Evolutionary conservation across 2,888 invertebrate genomes (phyloP).

Genomic region (Hipparchia semele): DNA sequence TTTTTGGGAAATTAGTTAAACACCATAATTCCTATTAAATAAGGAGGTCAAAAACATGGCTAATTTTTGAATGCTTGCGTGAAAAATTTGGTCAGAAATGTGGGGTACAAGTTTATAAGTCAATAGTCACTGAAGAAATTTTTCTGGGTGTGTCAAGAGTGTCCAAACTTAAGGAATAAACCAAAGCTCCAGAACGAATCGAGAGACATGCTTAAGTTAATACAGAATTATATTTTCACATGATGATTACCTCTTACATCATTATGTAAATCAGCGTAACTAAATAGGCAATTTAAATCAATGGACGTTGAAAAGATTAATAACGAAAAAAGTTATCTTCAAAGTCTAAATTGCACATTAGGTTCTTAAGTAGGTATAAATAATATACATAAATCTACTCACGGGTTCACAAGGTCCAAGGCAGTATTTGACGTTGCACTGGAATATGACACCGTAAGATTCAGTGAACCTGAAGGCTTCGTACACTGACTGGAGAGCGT

Average conservation of each 20-base stretch:
- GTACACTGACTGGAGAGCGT: constrained; percentile 94
- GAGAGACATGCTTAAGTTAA: not conserved
- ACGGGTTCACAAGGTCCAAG: constrained; percentile 97
- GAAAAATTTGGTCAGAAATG: too few relatives aligned
- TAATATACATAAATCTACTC: constrained; percentile 58
- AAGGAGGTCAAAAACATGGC: not conserved
- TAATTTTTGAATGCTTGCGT: too few relatives aligned
- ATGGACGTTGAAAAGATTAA: not conserved
- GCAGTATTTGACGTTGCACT: constrained; percentile 98
- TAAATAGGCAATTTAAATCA: constrained; percentile 13
- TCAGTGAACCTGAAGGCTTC: constrained; percentile 98
- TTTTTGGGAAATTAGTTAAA: too few relatives aligned
- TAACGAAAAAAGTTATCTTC: not conserved
- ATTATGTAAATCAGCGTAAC: constrained; percentile 7
- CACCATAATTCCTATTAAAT: too few relatives aligned
- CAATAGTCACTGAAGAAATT: not conserved
- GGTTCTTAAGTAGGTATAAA: not conserved
- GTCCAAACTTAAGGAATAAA: not conserved
- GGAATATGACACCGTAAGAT: constrained; percentile 98
- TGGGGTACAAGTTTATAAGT: too few relatives aligned
- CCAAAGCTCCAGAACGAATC: not conserved
- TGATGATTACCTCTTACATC: not conserved
- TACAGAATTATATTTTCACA: not conserved
- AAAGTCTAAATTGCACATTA: not conserved
- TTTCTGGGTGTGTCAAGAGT: not conserved